Evolutionary conservation across 1,140 invertebrate genomes (phyloP).

Genomic region (Cotesia vestalis): DNA sequence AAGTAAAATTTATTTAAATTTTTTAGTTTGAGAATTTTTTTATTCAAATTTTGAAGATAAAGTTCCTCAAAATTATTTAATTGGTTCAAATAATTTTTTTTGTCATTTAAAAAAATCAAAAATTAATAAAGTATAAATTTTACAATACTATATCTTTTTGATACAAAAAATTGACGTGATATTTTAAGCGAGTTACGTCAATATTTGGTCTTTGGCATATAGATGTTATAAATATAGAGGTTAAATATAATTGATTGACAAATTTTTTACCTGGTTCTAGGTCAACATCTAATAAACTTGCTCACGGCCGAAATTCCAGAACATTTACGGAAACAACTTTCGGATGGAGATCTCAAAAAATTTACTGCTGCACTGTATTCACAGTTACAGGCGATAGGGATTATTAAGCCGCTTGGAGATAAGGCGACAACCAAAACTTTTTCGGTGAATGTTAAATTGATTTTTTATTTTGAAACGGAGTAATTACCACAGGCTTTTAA

Average conservation of each 20-base stretch:
- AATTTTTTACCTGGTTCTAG: slow-evolving; percentile 64
- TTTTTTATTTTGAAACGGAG: not conserved
- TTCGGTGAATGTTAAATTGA: slow-evolving; percentile 73
- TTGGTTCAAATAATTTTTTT: too few relatives aligned
- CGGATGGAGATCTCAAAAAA: slow-evolving; percentile 76
- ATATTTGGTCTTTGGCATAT: not conserved
- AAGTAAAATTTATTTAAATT: too few relatives aligned
- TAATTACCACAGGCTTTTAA: not conserved
- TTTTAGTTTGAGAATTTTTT: too few relatives aligned
- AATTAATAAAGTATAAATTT: too few relatives aligned
- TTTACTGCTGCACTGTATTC: slow-evolving; percentile 85
- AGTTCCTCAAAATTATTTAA: too few relatives aligned
- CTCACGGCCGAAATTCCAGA: slow-evolving; percentile 81
- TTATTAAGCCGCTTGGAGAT: slow-evolving; percentile 80
- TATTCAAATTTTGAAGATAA: too few relatives aligned
- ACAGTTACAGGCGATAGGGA: slow-evolving; percentile 87
- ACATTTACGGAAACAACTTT: slow-evolving; percentile 70
- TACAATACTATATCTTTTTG: too few relatives aligned
- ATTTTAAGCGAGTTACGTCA: not conserved
- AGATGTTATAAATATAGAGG: not conserved
- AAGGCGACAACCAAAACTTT: slow-evolving; percentile 73
- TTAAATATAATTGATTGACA: not conserved
- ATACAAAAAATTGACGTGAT: too few relatives aligned
- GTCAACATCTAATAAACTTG: slow-evolving; percentile 91
- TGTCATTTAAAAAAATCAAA: too few relatives aligned